Percentiles rank a stretch among this genome's conserved stretches.
Conservation (phyloP, 2,797 vertebrate genomes). For the Sebastes flavidus region DNA sequence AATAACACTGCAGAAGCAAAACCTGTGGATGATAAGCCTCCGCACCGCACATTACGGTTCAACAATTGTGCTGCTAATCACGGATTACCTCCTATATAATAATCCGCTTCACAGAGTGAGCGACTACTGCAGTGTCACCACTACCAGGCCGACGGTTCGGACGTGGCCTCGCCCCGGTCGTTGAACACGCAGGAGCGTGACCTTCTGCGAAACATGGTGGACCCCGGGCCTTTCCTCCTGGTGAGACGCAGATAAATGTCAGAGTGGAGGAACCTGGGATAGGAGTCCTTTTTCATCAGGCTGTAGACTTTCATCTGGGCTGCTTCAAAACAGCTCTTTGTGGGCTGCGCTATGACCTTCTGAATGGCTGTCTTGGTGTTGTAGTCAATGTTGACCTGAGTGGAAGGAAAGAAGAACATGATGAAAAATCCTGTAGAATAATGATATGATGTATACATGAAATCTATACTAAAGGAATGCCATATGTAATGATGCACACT, state of each 20-base stretch:
- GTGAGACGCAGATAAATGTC: constrained; percentile 86
- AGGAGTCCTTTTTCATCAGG: constrained; percentile 98
- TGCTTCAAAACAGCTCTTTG: constrained; percentile 83
- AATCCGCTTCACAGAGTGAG: constrained; percentile 1
- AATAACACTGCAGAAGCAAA: constrained; percentile 32
- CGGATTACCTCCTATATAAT: not conserved
- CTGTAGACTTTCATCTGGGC: constrained; percentile 90
- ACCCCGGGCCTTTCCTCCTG: constrained; percentile 75
- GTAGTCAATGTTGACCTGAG: constrained; percentile 95
- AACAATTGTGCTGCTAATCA: constrained; percentile 18
- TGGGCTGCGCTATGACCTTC: constrained; percentile 80
- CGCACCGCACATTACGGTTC: not conserved
- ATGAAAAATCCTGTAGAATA: not conserved
- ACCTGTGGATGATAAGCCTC: constrained; percentile 28
- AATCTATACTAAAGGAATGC: not conserved
- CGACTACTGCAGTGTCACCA: not conserved
- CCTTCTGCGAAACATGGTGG: constrained; percentile 86
- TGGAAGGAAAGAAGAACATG: not conserved
- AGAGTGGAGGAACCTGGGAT: constrained; percentile 91
- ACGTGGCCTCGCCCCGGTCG: constrained; percentile 84
- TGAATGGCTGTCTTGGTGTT: constrained; percentile 86
- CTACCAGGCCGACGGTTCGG: constrained; percentile 81
- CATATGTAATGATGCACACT: not conserved
- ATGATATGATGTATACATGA: not conserved
- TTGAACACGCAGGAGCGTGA: constrained; percentile 92